A percentile compares a stretch with the other conserved stretches of the same genome.
phyloP scores from a whole-genome alignment of 2,113 vertebrate genomes.

The Piprites chloris region DNA sequence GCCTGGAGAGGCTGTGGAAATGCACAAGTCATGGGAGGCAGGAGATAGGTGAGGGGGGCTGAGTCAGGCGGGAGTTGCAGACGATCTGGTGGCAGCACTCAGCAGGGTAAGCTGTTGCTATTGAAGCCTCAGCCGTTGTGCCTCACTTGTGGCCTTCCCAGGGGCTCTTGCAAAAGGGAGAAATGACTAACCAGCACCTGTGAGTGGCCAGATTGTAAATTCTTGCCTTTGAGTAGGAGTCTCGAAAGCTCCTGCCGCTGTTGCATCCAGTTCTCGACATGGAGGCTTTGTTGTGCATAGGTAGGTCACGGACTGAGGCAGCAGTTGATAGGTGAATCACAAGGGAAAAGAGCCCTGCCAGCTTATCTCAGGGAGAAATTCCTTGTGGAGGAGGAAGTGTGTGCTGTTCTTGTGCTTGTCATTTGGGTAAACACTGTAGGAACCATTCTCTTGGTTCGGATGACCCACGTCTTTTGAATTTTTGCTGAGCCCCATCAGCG shows the following conservation, averaged over 20 bases:
- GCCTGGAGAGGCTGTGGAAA: neutral
- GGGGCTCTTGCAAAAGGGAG: neutral
- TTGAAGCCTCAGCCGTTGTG: neutral
- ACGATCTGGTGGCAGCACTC: neutral
- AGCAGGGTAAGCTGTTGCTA: neutral
- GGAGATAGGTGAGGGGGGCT: neutral
- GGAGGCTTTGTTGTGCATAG: conserved; percentile 22
- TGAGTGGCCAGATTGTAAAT: neutral
- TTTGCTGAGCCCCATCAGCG: neutral
- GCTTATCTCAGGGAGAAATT: conserved; percentile 54
- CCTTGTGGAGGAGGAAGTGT: conserved; percentile 37
- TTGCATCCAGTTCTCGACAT: neutral
- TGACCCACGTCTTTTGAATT: conserved; percentile 18
- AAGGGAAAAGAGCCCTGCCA: conserved; percentile 16
- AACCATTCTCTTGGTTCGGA: conserved; percentile 10
- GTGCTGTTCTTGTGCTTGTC: conserved; percentile 51
- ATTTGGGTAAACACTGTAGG: conserved; percentile 33
- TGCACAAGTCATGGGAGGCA: neutral
- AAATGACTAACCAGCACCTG: conserved; percentile 4
- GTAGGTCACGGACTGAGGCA: conserved; percentile 18
- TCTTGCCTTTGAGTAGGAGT: conserved; percentile 24
- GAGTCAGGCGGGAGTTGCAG: neutral
- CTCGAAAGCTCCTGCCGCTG: neutral
- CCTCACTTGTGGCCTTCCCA: neutral
- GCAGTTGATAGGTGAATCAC: conserved; percentile 51